Conservation (phyloP, 2,888 invertebrate species). For the Ectemnius lituratus region DNA sequence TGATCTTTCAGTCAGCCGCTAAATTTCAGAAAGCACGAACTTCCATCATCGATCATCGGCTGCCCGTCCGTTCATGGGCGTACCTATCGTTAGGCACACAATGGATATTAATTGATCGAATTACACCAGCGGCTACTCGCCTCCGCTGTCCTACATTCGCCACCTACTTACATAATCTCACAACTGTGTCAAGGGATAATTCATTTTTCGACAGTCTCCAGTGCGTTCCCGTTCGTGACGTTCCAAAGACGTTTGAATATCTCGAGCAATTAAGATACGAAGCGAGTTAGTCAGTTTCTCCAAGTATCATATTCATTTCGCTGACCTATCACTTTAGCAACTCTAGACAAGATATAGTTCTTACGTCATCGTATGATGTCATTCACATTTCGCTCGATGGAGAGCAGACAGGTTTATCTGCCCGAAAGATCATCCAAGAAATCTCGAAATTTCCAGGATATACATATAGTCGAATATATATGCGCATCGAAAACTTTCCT, state of each 20-base stretch:
- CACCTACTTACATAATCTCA: neutral
- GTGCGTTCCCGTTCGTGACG: too few species aligned
- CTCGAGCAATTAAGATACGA: too few species aligned
- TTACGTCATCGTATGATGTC: slow-evolving; percentile 30
- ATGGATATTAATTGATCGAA: slow-evolving; percentile 5
- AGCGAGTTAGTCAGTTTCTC: too few species aligned
- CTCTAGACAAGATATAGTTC: neutral
- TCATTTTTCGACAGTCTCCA: neutral
- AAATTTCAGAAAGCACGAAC: too few species aligned
- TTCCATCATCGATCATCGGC: neutral
- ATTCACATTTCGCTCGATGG: neutral
- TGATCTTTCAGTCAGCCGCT: too few species aligned
- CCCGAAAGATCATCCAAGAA: slow-evolving; percentile 16
- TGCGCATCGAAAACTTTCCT: too few species aligned
- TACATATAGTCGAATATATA: too few species aligned
- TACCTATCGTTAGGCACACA: neutral
- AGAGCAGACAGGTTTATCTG: slow-evolving; percentile 11
- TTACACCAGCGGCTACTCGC: slow-evolving; percentile 4
- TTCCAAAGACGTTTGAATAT: neutral
- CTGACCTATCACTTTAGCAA: too few species aligned
- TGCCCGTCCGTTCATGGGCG: neutral
- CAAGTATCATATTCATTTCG: too few species aligned
- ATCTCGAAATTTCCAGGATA: neutral
- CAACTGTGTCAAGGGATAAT: slow-evolving; percentile 5
- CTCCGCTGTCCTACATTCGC: neutral